Evolutionary conservation across 2,888 invertebrate species (phyloP).

Genomic region (Ormyrus labotus): DNA sequence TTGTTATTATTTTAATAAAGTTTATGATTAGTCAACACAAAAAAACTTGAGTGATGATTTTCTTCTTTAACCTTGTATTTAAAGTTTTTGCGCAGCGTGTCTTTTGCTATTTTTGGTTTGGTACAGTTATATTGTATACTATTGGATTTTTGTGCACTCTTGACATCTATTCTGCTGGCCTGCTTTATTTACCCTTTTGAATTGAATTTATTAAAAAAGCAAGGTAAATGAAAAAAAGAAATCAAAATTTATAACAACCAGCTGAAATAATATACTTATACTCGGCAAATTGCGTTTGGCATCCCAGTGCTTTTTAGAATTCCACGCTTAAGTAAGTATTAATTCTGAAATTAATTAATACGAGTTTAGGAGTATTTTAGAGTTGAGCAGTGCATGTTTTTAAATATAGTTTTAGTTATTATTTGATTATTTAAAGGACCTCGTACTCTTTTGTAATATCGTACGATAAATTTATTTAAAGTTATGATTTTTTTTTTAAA

Average conservation of each 20-base stretch:
- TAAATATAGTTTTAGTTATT: neutral
- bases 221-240: conserved; percentile 9
- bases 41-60: conserved; percentile 44
- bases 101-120: conserved; percentile 47
- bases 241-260: conserved; percentile 25
- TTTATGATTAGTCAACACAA: conserved; percentile 60
- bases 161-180: conserved; percentile 40
- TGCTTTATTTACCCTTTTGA: conserved; percentile 51
- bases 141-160: conserved; percentile 50
- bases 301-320: conserved; percentile 45
- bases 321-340: conserved; percentile 52
- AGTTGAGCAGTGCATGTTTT: conserved; percentile 10
- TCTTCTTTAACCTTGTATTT: conserved; percentile 42
- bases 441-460: too few species aligned
- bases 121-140: conserved; percentile 32
- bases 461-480: too few species aligned
- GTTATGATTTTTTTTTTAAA: neutral
- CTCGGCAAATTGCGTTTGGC: conserved; percentile 49
- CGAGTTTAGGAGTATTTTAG: neutral
- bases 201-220: conserved; percentile 22
- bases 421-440: too few species aligned
- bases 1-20: conserved; percentile 69
- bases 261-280: conserved; percentile 49
- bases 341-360: conserved; percentile 15
- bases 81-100: conserved; percentile 37